Conservation (phyloP, 2,888 invertebrate genomes). For the Myathropa florea region DNA sequence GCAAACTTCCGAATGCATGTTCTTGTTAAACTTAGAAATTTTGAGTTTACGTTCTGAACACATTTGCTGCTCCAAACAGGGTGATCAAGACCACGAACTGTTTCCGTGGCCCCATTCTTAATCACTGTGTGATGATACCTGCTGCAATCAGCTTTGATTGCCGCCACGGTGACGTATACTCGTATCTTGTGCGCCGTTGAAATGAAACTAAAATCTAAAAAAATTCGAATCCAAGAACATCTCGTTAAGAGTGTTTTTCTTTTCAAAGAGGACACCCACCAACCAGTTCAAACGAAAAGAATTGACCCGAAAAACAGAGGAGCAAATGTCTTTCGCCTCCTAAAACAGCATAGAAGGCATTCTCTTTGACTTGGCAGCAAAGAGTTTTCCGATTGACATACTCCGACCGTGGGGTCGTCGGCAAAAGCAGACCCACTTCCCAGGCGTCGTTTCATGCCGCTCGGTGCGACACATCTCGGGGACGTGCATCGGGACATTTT, state of each 20-base stretch:
- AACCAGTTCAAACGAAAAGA: background rate
- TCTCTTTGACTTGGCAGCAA: constrained; percentile 39
- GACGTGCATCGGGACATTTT: background rate
- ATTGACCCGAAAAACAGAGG: constrained; percentile 36
- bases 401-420: background rate
- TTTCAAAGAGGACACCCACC: background rate
- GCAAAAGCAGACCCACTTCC: constrained; percentile 3
- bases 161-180: too few species aligned
- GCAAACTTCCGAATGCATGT: too few species aligned
- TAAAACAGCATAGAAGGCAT: background rate
- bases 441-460: constrained; percentile 4
- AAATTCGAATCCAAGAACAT: background rate
- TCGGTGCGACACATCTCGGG: background rate
- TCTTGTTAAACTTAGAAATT: too few species aligned
- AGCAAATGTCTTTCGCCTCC: background rate
- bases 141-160: too few species aligned
- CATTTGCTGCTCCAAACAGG: too few species aligned
- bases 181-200: background rate
- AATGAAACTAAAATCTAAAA: background rate
- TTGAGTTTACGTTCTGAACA: too few species aligned
- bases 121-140: too few species aligned
- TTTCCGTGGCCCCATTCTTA: too few species aligned
- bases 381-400: constrained; percentile 54
- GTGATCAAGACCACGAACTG: too few species aligned
- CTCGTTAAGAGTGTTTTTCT: background rate